phyloP scores from a whole-genome alignment of 2,797 vertebrate species.

The Clamator glandarius region DNA sequence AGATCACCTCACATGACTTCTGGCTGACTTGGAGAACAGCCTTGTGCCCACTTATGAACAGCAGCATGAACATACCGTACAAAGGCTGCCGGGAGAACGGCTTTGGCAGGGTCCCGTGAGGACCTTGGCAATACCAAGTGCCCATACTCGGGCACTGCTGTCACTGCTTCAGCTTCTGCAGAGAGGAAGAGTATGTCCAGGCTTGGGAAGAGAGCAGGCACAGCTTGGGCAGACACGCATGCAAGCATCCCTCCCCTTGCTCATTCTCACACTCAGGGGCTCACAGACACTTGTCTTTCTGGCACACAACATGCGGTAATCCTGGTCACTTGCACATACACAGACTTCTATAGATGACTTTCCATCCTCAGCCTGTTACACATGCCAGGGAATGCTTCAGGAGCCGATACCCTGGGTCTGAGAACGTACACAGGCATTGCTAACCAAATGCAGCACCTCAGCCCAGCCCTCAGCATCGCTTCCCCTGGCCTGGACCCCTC shows the following conservation, averaged over 20 bases:
- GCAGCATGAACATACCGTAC: neutral
- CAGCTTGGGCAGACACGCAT: fast-evolving
- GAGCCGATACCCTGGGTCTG: neutral
- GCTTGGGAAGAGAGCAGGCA: neutral
- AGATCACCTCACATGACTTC: slow-evolving; percentile 40
- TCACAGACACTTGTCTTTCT: neutral
- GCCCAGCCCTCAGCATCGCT: neutral
- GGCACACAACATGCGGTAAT: fast-evolving
- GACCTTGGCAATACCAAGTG: neutral
- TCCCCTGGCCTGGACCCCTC: neutral
- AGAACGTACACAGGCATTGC: fast-evolving
- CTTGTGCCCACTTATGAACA: neutral
- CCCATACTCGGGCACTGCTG: neutral
- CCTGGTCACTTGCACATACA: fast-evolving
- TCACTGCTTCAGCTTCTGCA: neutral
- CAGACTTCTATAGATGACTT: neutral
- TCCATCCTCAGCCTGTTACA: neutral
- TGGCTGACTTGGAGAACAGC: slow-evolving; percentile 53
- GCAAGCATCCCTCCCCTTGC: neutral
- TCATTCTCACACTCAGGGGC: neutral
- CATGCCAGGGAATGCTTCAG: neutral
- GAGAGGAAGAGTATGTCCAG: neutral
- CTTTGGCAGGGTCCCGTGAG: neutral
- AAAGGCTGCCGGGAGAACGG: neutral
- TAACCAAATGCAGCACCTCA: neutral